These are phyloP conservation scores for Rotaria socialis DNA, from an alignment of 2,888 invertebrate species.

Conservation along the genomic window DNA sequence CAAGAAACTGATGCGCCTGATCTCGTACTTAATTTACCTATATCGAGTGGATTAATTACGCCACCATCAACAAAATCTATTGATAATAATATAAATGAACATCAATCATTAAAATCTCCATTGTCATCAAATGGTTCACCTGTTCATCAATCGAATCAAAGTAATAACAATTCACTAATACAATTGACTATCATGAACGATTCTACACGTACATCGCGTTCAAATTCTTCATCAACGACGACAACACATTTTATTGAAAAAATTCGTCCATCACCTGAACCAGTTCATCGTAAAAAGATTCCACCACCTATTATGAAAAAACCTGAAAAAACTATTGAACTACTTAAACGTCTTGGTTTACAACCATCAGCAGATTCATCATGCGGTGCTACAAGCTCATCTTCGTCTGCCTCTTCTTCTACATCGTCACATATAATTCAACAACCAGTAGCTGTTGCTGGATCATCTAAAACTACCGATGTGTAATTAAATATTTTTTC, in stretches of 20 bases:
- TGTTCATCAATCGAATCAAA: neutral
- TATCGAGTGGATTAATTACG: neutral
- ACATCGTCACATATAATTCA: neutral
- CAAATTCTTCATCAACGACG: slow-evolving; percentile 7
- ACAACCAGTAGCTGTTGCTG: neutral
- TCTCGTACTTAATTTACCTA: slow-evolving; percentile 36
- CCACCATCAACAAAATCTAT: slow-evolving; percentile 10
- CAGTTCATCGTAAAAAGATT: slow-evolving; percentile 16
- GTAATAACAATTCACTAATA: neutral
- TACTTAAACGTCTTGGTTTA: slow-evolving; percentile 40
- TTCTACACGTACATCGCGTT: neutral
- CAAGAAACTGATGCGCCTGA: slow-evolving; percentile 33
- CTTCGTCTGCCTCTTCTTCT: neutral
- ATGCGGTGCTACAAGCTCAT: neutral
- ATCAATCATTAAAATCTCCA: slow-evolving; percentile 13
- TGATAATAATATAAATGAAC: neutral
- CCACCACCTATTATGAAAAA: slow-evolving; percentile 45
- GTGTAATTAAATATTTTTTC: neutral
- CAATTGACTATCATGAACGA: neutral
- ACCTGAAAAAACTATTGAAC: slow-evolving; percentile 44
- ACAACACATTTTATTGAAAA: slow-evolving; percentile 10
- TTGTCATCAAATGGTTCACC: neutral
- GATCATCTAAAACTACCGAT: slow-evolving; percentile 26
- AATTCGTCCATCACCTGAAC: slow-evolving; percentile 12
- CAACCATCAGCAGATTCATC: neutral